Evolutionary conservation across 2,888 invertebrate species (phyloP).

Genomic region (Melieria picta): DNA sequence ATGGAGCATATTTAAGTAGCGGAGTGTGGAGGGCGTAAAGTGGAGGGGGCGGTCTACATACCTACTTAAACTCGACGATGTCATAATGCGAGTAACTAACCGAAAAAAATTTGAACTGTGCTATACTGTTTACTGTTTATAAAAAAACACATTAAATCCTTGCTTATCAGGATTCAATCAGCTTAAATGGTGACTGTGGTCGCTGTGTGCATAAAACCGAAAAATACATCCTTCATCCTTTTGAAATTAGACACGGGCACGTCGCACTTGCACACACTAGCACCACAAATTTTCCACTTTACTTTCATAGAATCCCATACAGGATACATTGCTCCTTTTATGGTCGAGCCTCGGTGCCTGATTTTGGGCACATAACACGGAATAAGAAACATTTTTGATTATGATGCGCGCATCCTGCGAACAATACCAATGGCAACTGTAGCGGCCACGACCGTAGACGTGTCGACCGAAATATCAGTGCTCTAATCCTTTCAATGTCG

Average conservation of each 20-base stretch:
- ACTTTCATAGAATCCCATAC: not conserved
- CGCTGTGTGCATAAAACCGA: constrained; percentile 9
- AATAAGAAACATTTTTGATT: not conserved
- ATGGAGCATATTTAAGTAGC: not conserved
- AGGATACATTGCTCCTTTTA: constrained; percentile 38
- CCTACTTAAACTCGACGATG: not conserved
- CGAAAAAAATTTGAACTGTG: not conserved
- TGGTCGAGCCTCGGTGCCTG: constrained; percentile 24
- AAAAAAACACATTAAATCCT: constrained; percentile 58
- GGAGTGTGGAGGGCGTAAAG: not conserved
- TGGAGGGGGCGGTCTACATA: not conserved
- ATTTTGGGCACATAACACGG: constrained; percentile 21
- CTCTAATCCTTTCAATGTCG: constrained; percentile 32
- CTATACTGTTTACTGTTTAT: constrained; percentile 44
- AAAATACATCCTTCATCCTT: constrained; percentile 37
- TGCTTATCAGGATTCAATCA: constrained; percentile 57
- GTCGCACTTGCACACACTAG: not conserved
- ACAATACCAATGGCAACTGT: no score
- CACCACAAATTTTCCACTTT: not conserved
- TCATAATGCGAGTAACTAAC: not conserved
- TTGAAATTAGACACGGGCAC: constrained; percentile 38
- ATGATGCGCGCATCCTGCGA: no score
- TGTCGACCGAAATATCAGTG: not conserved
- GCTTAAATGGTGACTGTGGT: constrained; percentile 46
- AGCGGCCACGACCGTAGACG: not conserved